phyloP scores from a whole-genome alignment of 2,888 invertebrate species.

The Phengaris alcon region DNA sequence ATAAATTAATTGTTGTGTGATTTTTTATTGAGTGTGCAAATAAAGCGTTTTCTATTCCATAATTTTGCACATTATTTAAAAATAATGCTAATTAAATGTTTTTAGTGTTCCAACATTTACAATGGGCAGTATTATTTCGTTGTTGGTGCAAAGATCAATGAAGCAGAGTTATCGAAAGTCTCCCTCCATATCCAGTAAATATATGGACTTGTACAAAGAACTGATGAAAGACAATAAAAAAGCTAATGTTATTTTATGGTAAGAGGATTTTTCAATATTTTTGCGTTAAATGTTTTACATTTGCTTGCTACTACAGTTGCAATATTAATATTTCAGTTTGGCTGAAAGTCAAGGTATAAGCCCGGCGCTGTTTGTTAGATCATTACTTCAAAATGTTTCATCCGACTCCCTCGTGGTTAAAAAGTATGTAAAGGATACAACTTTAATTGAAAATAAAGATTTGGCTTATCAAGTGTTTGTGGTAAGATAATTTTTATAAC shows the following conservation, averaged over 20 bases:
- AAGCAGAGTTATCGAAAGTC: slow-evolving; percentile 81
- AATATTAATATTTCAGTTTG: slow-evolving; percentile 50
- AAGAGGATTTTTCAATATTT: slow-evolving; percentile 46
- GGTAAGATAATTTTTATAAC: slow-evolving; percentile 66
- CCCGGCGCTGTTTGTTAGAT: slow-evolving; percentile 69
- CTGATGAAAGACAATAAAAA: slow-evolving; percentile 69
- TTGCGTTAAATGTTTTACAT: not conserved
- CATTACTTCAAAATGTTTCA: slow-evolving; percentile 68
- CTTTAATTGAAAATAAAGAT: slow-evolving; percentile 84
- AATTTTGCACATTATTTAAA: not conserved
- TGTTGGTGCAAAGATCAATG: slow-evolving; percentile 82
- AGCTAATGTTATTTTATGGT: slow-evolving; percentile 81
- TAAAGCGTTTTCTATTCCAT: too few relatives aligned
- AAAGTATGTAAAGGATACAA: slow-evolving; percentile 83
- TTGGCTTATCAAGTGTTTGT: slow-evolving; percentile 87
- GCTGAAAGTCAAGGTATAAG: slow-evolving; percentile 67
- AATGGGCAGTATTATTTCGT: slow-evolving; percentile 84
- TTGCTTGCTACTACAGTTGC: not conserved
- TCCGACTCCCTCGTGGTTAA: slow-evolving; percentile 67
- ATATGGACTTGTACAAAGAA: slow-evolving; percentile 77
- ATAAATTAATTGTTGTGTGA: too few relatives aligned
- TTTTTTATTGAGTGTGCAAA: too few relatives aligned
- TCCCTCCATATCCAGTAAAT: slow-evolving; percentile 76
- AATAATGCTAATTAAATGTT: slow-evolving; percentile 29
- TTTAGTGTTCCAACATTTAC: slow-evolving; percentile 80